Base-by-base conservation (phyloP, 2,113 vertebrate genomes). In the Platysteira castanea region DNA sequence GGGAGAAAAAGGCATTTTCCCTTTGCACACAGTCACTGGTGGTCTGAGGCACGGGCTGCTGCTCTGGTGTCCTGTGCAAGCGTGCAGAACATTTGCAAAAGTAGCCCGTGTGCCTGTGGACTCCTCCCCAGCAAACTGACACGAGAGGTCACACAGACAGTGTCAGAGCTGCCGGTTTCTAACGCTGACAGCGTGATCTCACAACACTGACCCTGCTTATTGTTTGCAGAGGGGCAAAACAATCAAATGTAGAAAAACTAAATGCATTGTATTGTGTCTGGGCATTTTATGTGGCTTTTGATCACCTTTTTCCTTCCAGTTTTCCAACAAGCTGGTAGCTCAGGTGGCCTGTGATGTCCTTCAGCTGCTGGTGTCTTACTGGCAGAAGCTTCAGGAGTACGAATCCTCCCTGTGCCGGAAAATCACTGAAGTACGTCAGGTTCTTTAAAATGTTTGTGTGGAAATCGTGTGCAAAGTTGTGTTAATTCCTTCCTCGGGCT, bases 321-420 rank as follows among this genome's bases (percentile, higher is more conserved):
- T 99, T 98, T 97, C 98, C 79, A 99, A 99, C 97, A 99, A 99
- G 96, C 93, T 97, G 8, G 98, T 99, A 87, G 99, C 99, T 92
- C 99, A 99, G 78, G 98, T 99, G 54, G 99, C 99, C 60, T 99
- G 99, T 93, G 99, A 99, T 60, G 96, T 99, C 65, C 99, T 99
- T 95, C 99, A 99, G 89, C 97, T 99, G 79, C 98, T 99, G 87
- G 98, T 99, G 93, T 99, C 98, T 89, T 99, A 99, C 91, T 99
- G 99, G 99, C 98, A 99, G 95, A 98, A 99, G 89, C 99, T 99
- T 88, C 98, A 99, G 96, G 97, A 97, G 82, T 97, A 99, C 6
- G 98, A 99, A 64, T 94, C 96, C 42, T 97, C 98, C 64, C 97
- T 99, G 68, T 99, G 99, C 41, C 98, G 98, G 96, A 99, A 99